Evolutionary conservation across 1,140 invertebrate genomes (phyloP).

Genomic region (Dreissena rostriformis): DNA sequence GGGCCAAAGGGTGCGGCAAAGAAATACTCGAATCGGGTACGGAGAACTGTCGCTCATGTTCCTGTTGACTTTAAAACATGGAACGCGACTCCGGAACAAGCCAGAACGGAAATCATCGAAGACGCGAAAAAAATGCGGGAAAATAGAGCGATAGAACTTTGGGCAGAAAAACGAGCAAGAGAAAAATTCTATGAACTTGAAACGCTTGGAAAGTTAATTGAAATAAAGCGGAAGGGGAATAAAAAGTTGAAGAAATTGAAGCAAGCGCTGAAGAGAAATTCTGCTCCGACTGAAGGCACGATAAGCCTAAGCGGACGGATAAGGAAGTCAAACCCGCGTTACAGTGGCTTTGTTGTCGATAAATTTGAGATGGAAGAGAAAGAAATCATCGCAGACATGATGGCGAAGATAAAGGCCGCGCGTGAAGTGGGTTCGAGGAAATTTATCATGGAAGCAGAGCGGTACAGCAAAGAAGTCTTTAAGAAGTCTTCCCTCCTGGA

Average conservation of each 20-base stretch:
- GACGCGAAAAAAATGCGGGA: background rate
- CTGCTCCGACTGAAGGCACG: background rate
- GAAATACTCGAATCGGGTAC: constrained; percentile 2
- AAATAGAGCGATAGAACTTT: background rate
- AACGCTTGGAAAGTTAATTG: constrained; percentile 8
- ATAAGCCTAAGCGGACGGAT: constrained; percentile 9
- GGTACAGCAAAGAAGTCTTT: too few species aligned
- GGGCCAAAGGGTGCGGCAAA: background rate
- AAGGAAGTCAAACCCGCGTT: constrained; percentile 10
- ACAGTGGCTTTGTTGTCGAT: constrained; percentile 6
- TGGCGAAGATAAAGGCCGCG: too few species aligned
- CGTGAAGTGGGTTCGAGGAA: too few species aligned
- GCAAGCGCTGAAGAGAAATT: background rate
- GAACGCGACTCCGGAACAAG: background rate
- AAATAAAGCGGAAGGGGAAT: constrained; percentile 18
- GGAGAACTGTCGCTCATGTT: constrained; percentile 19
- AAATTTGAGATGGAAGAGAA: background rate
- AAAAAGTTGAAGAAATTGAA: constrained; percentile 14
- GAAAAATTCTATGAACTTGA: background rate
- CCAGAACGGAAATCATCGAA: background rate
- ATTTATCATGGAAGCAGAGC: too few species aligned
- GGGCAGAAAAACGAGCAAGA: background rate
- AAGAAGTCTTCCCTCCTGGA: too few species aligned
- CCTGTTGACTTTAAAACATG: constrained; percentile 20
- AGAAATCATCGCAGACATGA: too few species aligned